Percentiles rank a stretch among this genome's conserved stretches.
Conservation (phyloP, 2,113 vertebrate genomes). For the Pristiophorus japonicus region DNA sequence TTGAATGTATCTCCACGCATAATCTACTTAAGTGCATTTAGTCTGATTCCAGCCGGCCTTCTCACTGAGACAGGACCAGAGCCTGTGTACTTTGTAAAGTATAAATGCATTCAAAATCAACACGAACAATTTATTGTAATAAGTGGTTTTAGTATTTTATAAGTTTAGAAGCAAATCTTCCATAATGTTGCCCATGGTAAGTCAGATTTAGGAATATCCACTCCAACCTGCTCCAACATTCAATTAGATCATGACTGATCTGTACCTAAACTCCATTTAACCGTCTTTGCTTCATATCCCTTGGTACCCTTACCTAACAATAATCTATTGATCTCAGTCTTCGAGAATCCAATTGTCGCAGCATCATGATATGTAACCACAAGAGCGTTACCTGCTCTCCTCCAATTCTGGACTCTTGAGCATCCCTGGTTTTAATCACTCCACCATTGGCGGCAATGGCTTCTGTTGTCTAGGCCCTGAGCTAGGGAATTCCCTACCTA, state of each 20-base stretch:
- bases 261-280: neutral
- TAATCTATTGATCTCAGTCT: neutral
- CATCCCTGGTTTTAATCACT: too few relatives aligned
- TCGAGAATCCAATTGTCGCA: neutral
- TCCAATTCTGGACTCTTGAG: too few relatives aligned
- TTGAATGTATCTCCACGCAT: neutral
- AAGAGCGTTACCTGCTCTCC: neutral
- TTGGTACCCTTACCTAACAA: neutral
- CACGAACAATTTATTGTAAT: neutral
- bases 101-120: neutral
- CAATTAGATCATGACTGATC: neutral
- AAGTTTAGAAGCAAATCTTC: neutral
- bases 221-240: neutral
- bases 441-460: too few relatives aligned
- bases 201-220: neutral
- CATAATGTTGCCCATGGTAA: neutral
- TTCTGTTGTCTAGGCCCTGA: too few relatives aligned
- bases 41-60: conserved; percentile 4
- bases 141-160: neutral
- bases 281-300: neutral
- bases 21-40: conserved; percentile 11
- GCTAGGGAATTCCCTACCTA: too few relatives aligned
- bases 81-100: neutral
- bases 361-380: neutral
- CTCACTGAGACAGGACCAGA: neutral